Evolutionary conservation across 1,140 invertebrate species (phyloP).

Genomic region (Drosophila paulistorum): DNA sequence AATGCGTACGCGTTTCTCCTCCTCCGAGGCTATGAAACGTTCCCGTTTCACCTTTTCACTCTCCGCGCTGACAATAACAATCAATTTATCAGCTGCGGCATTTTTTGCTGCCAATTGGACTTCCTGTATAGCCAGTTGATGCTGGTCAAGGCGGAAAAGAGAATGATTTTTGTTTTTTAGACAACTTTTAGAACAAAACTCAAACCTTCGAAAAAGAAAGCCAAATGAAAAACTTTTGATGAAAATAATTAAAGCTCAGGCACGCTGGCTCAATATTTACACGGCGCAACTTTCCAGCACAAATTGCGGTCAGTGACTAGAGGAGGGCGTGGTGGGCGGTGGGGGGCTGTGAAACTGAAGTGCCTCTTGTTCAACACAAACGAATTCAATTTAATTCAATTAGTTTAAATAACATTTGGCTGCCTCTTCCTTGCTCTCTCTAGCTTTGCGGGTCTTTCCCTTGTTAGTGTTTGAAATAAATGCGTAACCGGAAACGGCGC

Average conservation of each 20-base stretch:
- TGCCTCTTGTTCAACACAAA: slow-evolving; percentile 42
- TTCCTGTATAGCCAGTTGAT: slow-evolving; percentile 95
- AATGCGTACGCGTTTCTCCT: slow-evolving; percentile 95
- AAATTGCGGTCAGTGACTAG: slow-evolving; percentile 36
- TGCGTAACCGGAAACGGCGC: slow-evolving; percentile 63
- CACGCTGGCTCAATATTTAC: slow-evolving; percentile 75
- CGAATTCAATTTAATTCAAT: slow-evolving; percentile 76
- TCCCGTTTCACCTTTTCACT: slow-evolving; percentile 95
- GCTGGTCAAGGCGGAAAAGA: slow-evolving; percentile 74
- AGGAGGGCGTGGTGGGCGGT: background rate
- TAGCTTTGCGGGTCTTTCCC: background rate
- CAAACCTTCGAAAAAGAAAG: slow-evolving; percentile 36
- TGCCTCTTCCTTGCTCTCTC: too few species aligned
- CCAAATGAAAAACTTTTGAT: slow-evolving; percentile 50
- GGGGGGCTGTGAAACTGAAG: slow-evolving; percentile 21
- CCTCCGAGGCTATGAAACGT: slow-evolving; percentile 90
- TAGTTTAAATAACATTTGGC: slow-evolving; percentile 76
- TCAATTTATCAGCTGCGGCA: slow-evolving; percentile 94
- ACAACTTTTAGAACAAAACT: slow-evolving; percentile 28
- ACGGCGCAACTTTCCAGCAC: slow-evolving; percentile 50
- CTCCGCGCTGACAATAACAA: slow-evolving; percentile 93
- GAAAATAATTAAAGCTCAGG: slow-evolving; percentile 68
- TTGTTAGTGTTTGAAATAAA: slow-evolving; percentile 47
- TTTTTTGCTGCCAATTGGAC: slow-evolving; percentile 93
- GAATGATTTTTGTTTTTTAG: background rate